These are phyloP conservation scores for Nothocercus julius DNA, from an alignment of 2,113 vertebrate genomes.

Conservation along the genomic window DNA sequence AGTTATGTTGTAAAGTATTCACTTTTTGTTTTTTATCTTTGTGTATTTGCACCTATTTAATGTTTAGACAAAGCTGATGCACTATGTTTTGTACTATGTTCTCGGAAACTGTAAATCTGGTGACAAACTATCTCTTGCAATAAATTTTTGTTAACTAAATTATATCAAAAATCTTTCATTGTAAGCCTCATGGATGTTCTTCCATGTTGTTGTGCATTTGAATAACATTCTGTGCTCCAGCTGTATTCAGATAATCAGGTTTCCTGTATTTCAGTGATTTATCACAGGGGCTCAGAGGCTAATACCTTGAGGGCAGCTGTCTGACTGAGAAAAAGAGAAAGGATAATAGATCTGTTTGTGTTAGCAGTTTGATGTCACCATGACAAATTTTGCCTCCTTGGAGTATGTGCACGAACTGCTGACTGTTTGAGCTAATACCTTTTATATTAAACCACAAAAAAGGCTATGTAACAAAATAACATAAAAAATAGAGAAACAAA, in stretches of 20 bases:
- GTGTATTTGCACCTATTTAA: conserved; percentile 83
- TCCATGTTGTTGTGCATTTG: conserved; percentile 52
- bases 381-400: conserved; percentile 22
- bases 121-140: conserved; percentile 83
- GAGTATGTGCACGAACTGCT: background rate
- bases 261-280: conserved; percentile 20
- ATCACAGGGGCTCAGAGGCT: conserved; percentile 35
- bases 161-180: conserved; percentile 70
- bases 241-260: background rate
- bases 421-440: background rate
- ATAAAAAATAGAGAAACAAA: rapidly evolving
- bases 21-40: conserved; percentile 75
- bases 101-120: conserved; percentile 81
- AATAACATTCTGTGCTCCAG: background rate
- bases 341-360: conserved; percentile 32
- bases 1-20: conserved; percentile 81
- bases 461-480: background rate
- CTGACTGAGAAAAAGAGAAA: conserved; percentile 9
- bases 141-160: conserved; percentile 83
- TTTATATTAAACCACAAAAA: background rate
- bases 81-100: conserved; percentile 84
- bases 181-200: conserved; percentile 44
- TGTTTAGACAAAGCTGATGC: conserved; percentile 81
- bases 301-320: conserved; percentile 7
- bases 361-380: background rate